Evolutionary conservation across 1,140 invertebrate species (phyloP).

Genomic region (Leguminivora glycinivorella): DNA sequence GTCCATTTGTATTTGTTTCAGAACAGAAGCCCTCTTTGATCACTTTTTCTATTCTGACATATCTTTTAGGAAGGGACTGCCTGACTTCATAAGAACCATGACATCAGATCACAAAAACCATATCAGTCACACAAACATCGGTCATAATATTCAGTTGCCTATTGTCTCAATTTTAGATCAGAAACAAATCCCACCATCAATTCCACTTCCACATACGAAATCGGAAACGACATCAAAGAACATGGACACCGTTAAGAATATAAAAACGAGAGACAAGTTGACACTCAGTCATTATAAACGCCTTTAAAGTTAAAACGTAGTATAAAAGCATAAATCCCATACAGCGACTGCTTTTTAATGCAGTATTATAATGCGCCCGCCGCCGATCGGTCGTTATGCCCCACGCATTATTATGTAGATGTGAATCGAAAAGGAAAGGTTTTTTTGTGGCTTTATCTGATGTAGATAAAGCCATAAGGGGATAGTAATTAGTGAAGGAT

Average conservation of each 20-base stretch:
- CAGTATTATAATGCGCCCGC: constrained; percentile 45
- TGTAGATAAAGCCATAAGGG: constrained; percentile 51
- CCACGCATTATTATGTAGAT: constrained; percentile 76
- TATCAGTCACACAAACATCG: too few relatives aligned
- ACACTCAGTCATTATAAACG: constrained; percentile 55
- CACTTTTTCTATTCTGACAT: too few relatives aligned
- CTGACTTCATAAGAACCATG: too few relatives aligned
- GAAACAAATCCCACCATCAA: constrained; percentile 14
- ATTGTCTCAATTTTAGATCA: background rate
- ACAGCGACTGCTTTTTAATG: constrained; percentile 10
- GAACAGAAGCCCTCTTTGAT: too few relatives aligned
- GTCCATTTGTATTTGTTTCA: too few relatives aligned
- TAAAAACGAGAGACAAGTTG: constrained; percentile 52
- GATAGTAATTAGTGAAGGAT: constrained; percentile 64
- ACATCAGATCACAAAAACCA: too few relatives aligned
- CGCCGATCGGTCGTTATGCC: constrained; percentile 61
- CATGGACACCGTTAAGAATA: constrained; percentile 41
- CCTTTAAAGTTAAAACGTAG: constrained; percentile 11
- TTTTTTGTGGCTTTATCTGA: constrained; percentile 62
- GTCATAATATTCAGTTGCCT: background rate
- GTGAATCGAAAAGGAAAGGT: constrained; percentile 66
- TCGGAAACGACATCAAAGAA: constrained; percentile 29
- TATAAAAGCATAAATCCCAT: constrained; percentile 3
- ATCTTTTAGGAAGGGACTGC: too few relatives aligned
- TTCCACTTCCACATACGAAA: constrained; percentile 16